phyloP scores from a whole-genome alignment of 2,797 vertebrate genomes.

The Hipposideros larvatus region DNA sequence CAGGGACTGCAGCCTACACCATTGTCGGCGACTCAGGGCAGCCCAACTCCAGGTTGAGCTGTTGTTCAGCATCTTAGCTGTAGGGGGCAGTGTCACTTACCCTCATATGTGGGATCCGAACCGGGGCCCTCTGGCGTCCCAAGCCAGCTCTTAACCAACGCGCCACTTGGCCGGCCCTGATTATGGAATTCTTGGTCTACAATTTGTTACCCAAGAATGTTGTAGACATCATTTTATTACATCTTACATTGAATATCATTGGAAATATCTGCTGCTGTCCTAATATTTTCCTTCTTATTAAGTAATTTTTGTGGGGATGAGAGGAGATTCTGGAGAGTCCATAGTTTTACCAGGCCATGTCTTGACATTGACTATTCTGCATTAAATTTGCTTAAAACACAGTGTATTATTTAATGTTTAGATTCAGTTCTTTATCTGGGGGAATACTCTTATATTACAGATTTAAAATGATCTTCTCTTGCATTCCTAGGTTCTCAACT shows the following conservation, averaged over 20 bases:
- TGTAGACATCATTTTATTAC: not conserved
- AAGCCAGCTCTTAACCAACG: no score
- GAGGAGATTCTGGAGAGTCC: not conserved
- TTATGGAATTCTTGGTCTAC: not conserved
- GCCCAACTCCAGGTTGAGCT: no score
- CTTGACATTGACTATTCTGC: not conserved
- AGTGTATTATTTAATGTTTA: not conserved
- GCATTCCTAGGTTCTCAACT: not conserved
- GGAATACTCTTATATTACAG: not conserved
- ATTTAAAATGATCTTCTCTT: constrained; percentile 4
- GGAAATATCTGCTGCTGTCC: not conserved
- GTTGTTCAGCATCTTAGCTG: no score
- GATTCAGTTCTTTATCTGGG: not conserved
- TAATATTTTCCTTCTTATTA: not conserved
- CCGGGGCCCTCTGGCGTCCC: no score
- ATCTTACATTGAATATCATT: not conserved
- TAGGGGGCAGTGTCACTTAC: no score
- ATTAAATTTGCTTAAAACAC: not conserved
- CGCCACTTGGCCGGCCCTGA: no score
- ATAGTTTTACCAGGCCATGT: not conserved
- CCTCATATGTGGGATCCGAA: no score
- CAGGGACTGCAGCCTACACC: no score
- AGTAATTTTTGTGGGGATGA: not conserved
- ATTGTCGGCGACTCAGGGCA: no score
- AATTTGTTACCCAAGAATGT: not conserved